A percentile compares a stretch with the other conserved stretches of the same genome.
These are phyloP conservation scores for Eleginops maclovinus DNA, from an alignment of 2,113 vertebrate species.

Conservation along the genomic window DNA sequence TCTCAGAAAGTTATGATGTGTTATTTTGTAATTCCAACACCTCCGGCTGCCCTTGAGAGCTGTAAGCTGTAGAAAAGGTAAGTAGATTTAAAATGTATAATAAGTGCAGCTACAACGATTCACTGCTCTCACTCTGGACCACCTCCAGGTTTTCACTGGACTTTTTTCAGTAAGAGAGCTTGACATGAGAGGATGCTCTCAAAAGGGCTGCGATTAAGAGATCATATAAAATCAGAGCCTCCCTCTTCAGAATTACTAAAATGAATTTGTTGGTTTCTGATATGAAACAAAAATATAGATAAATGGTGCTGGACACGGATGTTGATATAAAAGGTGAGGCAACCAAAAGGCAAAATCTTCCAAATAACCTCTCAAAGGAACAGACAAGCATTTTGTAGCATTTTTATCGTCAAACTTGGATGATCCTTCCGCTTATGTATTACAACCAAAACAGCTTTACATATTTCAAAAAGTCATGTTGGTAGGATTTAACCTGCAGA, in stretches of 20 bases:
- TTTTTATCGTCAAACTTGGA: neutral
- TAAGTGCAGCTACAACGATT: slow-evolving; percentile 18
- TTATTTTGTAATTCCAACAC: slow-evolving; percentile 38
- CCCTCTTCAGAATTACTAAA: slow-evolving; percentile 22
- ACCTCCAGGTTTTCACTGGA: slow-evolving; percentile 55
- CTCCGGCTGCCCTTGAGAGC: slow-evolving; percentile 50
- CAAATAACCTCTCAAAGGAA: neutral
- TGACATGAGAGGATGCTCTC: slow-evolving; percentile 32
- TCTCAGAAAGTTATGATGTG: slow-evolving; percentile 50
- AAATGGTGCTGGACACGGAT: neutral
- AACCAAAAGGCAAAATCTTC: neutral
- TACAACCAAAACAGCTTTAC: slow-evolving; percentile 29
- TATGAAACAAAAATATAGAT: neutral
- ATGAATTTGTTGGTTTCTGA: slow-evolving; percentile 22
- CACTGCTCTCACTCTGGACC: slow-evolving; percentile 33
- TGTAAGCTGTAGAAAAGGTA: slow-evolving; percentile 40
- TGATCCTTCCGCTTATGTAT: slow-evolving; percentile 2
- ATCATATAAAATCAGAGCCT: slow-evolving; percentile 6
- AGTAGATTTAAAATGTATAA: slow-evolving; percentile 60
- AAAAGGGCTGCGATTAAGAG: slow-evolving; percentile 14
- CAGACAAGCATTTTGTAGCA: neutral
- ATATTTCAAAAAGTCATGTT: slow-evolving; percentile 3
- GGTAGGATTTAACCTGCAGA: neutral
- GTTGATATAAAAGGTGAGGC: slow-evolving; percentile 6
- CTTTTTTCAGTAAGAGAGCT: slow-evolving; percentile 37